A percentile compares a stretch with the other conserved stretches of the same genome.
Conservation (phyloP, 2,113 vertebrate species). For the Aix galericulata region DNA sequence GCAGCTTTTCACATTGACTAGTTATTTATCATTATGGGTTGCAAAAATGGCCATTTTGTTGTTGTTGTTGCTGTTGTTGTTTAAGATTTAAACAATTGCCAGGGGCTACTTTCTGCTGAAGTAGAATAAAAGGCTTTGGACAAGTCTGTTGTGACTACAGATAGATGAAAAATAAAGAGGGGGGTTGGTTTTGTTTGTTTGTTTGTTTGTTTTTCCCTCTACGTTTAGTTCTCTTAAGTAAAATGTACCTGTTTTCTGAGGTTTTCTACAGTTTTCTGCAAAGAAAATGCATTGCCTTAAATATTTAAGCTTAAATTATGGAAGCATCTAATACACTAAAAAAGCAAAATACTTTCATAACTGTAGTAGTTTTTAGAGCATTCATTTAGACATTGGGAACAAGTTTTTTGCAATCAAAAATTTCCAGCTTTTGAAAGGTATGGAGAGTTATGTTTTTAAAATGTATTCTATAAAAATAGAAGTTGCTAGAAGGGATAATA, state of each 20-base stretch:
- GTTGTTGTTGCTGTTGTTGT: neutral
- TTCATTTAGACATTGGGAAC: neutral
- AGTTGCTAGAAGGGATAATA: neutral
- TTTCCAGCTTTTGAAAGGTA: neutral
- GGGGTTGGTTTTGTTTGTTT: too few species aligned
- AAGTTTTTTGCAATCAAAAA: neutral
- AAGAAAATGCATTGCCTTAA: neutral
- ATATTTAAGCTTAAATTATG: neutral
- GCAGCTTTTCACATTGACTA: neutral
- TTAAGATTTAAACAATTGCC: neutral
- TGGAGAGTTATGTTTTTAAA: neutral
- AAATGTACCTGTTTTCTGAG: neutral
- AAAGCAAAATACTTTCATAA: neutral
- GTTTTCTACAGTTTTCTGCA: neutral
- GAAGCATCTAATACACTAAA: neutral
- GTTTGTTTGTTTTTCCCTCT: neutral
- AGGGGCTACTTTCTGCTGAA: neutral
- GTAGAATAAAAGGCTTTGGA: neutral
- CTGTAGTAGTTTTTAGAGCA: neutral
- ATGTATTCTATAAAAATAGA: neutral
- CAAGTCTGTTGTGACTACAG: neutral
- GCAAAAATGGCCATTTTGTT: neutral
- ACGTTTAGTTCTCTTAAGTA: neutral
- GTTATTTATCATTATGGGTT: neutral
- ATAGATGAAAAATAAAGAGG: neutral